Base-by-base conservation (phyloP, 1,140 invertebrate species). In the Atta cephalotes region DNA sequence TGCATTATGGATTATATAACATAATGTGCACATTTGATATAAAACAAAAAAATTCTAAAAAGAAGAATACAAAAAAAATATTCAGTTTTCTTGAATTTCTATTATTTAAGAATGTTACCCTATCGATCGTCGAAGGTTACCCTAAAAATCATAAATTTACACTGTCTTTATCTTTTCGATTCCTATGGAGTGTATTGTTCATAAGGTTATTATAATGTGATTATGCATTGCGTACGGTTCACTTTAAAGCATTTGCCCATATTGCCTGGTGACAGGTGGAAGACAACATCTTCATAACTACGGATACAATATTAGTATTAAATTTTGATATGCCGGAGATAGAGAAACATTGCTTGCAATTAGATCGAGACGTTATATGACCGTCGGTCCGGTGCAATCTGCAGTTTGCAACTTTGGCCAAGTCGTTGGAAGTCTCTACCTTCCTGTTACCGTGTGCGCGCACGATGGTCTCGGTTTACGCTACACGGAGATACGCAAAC, bases 331-430 rank as follows among this genome's bases (percentile, higher is more conserved):
- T 53, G 35, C 39, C 49, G 28, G 1, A 12, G 65, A 51, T 31
- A n/a, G 86, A 53, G 66, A 58, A 70, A 60, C 74, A 82, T 89
- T 87, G 76, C 66, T 89, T 51, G 89, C 88, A 91, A 91, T 91
- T 91, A 91, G 87, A 91, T 89, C 58, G 82, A 81, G 62, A 86
- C 74, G 65, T 86, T 86, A 65, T n/a, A 21, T 31, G 66, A 28
- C 35, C 63, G 71, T 45, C 77, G 68, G 66, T 74, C 68, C 80
- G 74, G 80, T 85, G 87, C 89, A 89, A 89, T 91, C 88, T 89
- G 88, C 84, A 91, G 82, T 91, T 91, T 84, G 90, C 89, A 91
- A 91, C 88, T 91, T 89, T 10, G 85, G 60, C 51, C 88, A 88
- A 91, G 90, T 91, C 88, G 90, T 91, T 87, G 56, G 66, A 66